These are phyloP conservation scores for Mormyrus iriodes DNA, from an alignment of 2,113 vertebrate species.

Conservation along the genomic window DNA sequence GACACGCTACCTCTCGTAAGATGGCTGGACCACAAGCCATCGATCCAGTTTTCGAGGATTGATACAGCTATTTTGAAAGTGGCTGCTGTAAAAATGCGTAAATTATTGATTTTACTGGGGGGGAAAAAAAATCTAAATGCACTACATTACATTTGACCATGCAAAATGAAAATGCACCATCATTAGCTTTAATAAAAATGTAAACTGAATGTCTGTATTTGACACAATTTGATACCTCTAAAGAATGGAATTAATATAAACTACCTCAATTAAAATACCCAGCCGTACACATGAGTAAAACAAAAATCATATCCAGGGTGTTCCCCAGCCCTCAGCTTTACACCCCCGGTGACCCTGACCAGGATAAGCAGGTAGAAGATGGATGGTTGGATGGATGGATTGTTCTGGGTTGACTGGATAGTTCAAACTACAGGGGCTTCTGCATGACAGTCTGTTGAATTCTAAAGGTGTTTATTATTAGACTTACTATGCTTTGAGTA, in stretches of 20 bases:
- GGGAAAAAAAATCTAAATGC: background rate
- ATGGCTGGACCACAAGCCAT: slow-evolving; percentile 94
- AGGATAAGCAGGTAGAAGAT: background rate
- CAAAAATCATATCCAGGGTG: background rate
- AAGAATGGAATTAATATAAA: background rate
- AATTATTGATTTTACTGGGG: background rate
- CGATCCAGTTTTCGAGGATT: slow-evolving; percentile 97
- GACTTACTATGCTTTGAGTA: background rate
- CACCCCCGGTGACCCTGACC: background rate
- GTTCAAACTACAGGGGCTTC: background rate
- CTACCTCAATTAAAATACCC: background rate
- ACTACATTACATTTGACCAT: background rate
- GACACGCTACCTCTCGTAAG: slow-evolving; percentile 93
- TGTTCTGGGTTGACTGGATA: background rate
- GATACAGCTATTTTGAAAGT: slow-evolving; percentile 87
- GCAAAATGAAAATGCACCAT: background rate
- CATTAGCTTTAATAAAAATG: background rate
- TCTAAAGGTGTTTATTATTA: background rate
- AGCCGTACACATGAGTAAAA: background rate
- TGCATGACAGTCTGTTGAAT: background rate
- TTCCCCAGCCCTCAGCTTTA: background rate
- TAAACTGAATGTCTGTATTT: background rate
- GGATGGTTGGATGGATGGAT: background rate
- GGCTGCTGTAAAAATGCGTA: slow-evolving; percentile 73
- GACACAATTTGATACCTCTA: background rate